Percentiles rank a stretch among this genome's conserved stretches.
These are phyloP conservation scores for Polymixis lichenea DNA, from an alignment of 2,888 invertebrate species.

Conservation along the genomic window DNA sequence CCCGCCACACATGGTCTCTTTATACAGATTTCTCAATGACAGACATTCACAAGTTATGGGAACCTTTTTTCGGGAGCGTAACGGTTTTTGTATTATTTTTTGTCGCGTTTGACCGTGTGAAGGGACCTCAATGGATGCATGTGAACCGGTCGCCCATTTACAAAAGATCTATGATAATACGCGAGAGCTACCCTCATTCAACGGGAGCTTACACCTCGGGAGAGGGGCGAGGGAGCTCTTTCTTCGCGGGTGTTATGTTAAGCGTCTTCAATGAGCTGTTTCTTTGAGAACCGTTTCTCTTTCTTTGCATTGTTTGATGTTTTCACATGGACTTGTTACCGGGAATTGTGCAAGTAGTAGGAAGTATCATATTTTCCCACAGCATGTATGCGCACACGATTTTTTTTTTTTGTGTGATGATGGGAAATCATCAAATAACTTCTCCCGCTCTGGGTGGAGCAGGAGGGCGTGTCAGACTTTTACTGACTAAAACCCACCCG, in stretches of 20 bases:
- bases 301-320: slow-evolving; percentile 80
- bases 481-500: no score
- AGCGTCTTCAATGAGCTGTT: slow-evolving; percentile 86
- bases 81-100: slow-evolving; percentile 90
- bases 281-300: slow-evolving; percentile 82
- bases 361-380: slow-evolving; percentile 47
- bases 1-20: slow-evolving; percentile 69
- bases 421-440: no score
- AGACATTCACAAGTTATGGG: slow-evolving; percentile 87
- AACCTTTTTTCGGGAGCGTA: slow-evolving; percentile 88
- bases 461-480: no score
- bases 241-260: slow-evolving; percentile 72
- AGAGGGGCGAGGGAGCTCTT: slow-evolving; percentile 73
- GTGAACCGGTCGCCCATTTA: slow-evolving; percentile 79
- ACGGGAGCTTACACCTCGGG: slow-evolving; percentile 31
- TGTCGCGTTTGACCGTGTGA: slow-evolving; percentile 89
- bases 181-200: slow-evolving; percentile 58
- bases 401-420: no score
- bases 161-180: slow-evolving; percentile 73
- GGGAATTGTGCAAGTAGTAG: slow-evolving; percentile 70
- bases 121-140: slow-evolving; percentile 88
- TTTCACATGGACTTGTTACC: slow-evolving; percentile 83
- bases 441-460: no score
- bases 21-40: slow-evolving; percentile 85
- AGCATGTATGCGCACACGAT: background rate